A percentile compares a stretch with the other conserved stretches of the same genome.
Evolutionary conservation across 2,113 vertebrate species (phyloP).

Genomic region (Ophthalmolycus amberensis): DNA sequence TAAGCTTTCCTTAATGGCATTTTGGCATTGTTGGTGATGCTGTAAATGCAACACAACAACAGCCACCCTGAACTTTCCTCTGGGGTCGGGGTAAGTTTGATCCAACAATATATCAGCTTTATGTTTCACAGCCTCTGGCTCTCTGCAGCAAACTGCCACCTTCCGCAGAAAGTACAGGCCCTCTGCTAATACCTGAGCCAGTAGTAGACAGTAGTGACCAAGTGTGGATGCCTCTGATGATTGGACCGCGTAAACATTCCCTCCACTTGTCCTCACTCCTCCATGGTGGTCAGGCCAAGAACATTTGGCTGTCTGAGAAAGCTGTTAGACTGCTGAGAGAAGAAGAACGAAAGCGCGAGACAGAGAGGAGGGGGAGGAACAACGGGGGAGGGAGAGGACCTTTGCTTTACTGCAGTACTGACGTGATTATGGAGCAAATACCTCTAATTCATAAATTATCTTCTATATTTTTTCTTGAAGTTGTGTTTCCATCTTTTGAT

Average conservation of each 20-base stretch:
- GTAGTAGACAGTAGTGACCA: neutral
- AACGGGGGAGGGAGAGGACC: neutral
- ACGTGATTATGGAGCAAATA: conserved; percentile 33
- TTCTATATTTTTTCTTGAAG: neutral
- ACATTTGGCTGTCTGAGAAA: conserved; percentile 54
- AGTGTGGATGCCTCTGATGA: conserved; percentile 23
- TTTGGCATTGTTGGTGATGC: conserved; percentile 44
- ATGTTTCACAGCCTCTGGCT: conserved; percentile 38
- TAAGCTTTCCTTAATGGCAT: conserved; percentile 43
- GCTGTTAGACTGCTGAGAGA: conserved; percentile 51
- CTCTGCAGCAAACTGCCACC: conserved; percentile 33
- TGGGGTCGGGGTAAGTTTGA: conserved; percentile 24
- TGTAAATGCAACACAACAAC: conserved; percentile 29
- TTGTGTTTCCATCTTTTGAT: neutral
- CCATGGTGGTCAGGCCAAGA: conserved; percentile 46
- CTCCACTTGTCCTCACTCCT: conserved; percentile 42
- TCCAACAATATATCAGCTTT: conserved; percentile 35
- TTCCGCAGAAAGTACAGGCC: conserved; percentile 15
- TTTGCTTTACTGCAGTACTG: conserved; percentile 30
- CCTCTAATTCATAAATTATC: conserved; percentile 4
- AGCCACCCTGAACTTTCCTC: conserved; percentile 24
- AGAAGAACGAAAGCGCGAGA: conserved; percentile 14
- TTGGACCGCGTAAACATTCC: conserved; percentile 40
- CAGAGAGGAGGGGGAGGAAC: conserved; percentile 1
- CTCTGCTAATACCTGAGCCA: conserved; percentile 30